Base-by-base conservation (phyloP, 2,888 invertebrate species). In the Tipula confusa region DNA sequence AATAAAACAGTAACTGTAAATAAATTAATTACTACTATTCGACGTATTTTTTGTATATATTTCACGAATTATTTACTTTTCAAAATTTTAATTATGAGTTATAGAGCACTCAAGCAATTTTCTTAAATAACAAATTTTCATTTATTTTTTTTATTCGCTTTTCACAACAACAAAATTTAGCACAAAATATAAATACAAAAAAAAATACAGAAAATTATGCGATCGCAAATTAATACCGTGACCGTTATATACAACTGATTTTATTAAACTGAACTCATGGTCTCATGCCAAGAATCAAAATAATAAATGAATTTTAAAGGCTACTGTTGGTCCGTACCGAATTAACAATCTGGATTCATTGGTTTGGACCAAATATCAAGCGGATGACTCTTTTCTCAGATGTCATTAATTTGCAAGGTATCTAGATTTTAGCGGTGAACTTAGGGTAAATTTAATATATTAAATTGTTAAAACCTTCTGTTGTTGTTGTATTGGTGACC, bases 1-100 rank as follows among this genome's bases (percentile, higher is more conserved):
- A 43, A 64, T 24, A 64, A 64, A 64, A 64, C 64, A 64, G 24
- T 24, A n/a, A 64, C 64, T 64, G 24, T 64, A 64, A 64, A 64
- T 64, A 64, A 64, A 64, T n/a, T n/a, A n/a, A n/a, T 64, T 64
- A 64, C 64, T 64, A 64, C n/a, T 43, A 18, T 43, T n/a, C n/a
- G n/a, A n/a, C n/a, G n/a, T 43, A 43, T 64, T 64, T 64, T 24
- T n/a, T n/a, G n/a, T n/a, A n/a, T n/a, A 6, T 64, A 64, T 64
- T 64, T 64, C 64, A 64, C 64, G 64, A 24, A 11, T 64, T 64
- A 64, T 64, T 64, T 64, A 64, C 64, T 64, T 64, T 24, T 24
- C 24, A 9, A n/a, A 24, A 64, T 64, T 64, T 64, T 64, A 64
- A 64, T 64, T 64, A 64, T 64, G 64, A 64, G 18, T 64, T 18